phyloP scores from a whole-genome alignment of 2,113 vertebrate genomes.

The Cynopterus brachyotis region DNA sequence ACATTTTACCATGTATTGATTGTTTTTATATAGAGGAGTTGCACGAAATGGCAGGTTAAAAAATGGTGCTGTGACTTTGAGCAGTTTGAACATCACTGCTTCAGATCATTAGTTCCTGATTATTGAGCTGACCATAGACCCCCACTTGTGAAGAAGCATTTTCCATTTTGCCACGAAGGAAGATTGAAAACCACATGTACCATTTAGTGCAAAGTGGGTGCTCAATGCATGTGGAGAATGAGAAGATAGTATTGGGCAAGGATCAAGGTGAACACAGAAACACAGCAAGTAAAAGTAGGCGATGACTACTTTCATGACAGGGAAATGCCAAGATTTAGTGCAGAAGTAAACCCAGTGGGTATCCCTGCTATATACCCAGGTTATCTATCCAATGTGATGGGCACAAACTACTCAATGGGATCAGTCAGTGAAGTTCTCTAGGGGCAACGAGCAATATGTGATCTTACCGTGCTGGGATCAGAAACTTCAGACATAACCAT shows the following conservation, averaged over 20 bases:
- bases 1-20: not conserved
- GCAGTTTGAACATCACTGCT: not conserved
- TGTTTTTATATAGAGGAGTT: not conserved
- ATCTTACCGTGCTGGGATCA: not conserved
- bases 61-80: not conserved
- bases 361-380: not conserved
- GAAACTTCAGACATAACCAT: not conserved
- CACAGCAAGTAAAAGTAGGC: not conserved
- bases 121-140: not conserved
- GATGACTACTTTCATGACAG: not conserved
- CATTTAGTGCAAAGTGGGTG: too few species aligned
- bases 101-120: not conserved
- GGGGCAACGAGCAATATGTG: rapidly evolving
- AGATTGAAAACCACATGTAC: not conserved
- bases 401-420: not conserved
- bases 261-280: not conserved
- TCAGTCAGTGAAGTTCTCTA: not conserved
- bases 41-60: not conserved
- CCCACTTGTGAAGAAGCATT: not conserved
- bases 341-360: not conserved
- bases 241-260: not conserved
- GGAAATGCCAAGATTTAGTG: not conserved
- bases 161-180: not conserved
- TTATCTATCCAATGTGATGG: too few species aligned
- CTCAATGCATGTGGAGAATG: not conserved